Base-by-base conservation (phyloP, 2,797 vertebrate species). In the Enteromius viviparus region DNA sequence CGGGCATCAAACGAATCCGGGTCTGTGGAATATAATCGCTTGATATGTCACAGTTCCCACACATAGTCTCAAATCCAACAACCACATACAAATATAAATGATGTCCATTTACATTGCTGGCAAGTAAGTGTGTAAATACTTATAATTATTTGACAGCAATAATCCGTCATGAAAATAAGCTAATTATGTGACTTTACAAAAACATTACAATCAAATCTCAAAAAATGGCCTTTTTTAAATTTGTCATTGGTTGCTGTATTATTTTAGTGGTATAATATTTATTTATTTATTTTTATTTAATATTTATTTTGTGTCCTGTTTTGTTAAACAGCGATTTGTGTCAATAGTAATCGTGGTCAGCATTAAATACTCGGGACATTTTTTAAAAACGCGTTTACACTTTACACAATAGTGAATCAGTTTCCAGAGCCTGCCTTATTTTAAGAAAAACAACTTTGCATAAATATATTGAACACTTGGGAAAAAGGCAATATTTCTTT, bases 1-100 rank as follows among this genome's bases (percentile, higher is more conserved):
- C 97, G 0, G 98, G 98, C 69, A 99, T 99, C 94, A 99, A 99
- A 94, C 97, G 98, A 94, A 96, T 99, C 92, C 94, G 97, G 96
- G 98, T 99, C 92, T 95, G 93, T 88, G 29, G 34, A 71, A 45
- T 29, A 32, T 12, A 64, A 55, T 32, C 14, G 5, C 15, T 23
- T 40, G n/a, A 37, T 82, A 64, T 29, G 51, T 80, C 32, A 66
- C 19, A 37, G 49, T 14, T 40, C 45, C 45, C n/a, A 51, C 45
- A 11, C 23, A 21, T 60, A 45, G 15, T 71, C 49, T 55, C 15
- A 42, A 45, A n/a, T 76, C 12, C 17, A 78, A 3, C 40, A 49
- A 51, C 26, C 19, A 37, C 34, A 51, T 11, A 40, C 42, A 45
- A 45, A 45, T 45, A 45, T 11, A 45, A 45, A 45, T 45, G 0